phyloP scores from a whole-genome alignment of 2,113 vertebrate species.

The Quiscalus mexicanus region DNA sequence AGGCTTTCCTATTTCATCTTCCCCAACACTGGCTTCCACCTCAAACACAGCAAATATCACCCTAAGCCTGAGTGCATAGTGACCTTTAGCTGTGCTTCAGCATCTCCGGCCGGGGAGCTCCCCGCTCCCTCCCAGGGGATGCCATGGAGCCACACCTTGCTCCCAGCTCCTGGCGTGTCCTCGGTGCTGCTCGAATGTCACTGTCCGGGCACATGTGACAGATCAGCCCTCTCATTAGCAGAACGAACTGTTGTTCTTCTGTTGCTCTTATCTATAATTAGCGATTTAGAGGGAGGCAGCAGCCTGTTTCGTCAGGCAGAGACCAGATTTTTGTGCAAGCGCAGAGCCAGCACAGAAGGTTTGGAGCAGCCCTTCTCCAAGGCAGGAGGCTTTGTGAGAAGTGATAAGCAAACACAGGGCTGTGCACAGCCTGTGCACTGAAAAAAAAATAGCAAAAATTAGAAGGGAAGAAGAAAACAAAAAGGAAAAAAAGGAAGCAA shows the following conservation, averaged over 20 bases:
- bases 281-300: background rate
- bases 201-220: fast-evolving
- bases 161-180: background rate
- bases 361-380: background rate
- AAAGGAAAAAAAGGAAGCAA: background rate
- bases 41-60: background rate
- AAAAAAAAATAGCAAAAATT: background rate
- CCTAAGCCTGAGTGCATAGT: background rate
- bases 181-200: fast-evolving
- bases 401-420: background rate
- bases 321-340: background rate
- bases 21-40: background rate
- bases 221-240: background rate
- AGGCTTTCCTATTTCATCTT: too few relatives aligned
- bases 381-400: background rate
- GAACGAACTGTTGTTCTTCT: background rate
- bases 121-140: background rate
- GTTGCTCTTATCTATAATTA: constrained; percentile 19
- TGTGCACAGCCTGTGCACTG: background rate
- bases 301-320: background rate
- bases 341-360: background rate
- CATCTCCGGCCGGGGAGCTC: background rate
- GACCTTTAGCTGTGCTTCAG: background rate
- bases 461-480: background rate
- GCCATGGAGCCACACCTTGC: fast-evolving